These are phyloP conservation scores for Otolemur crassicaudatus DNA, from an alignment of 2,797 vertebrate species.

Conservation along the genomic window DNA sequence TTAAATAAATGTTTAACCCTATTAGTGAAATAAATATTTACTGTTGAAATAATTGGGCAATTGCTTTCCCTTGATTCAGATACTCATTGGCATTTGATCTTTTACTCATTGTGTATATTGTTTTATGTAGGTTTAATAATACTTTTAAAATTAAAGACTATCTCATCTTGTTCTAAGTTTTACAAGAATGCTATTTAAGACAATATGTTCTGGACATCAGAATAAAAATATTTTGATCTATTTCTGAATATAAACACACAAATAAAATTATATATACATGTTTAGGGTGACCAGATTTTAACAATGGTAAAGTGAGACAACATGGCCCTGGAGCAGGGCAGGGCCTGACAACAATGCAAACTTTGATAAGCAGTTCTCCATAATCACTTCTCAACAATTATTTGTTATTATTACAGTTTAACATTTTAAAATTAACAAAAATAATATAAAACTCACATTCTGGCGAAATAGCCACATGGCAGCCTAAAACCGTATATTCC, in stretches of 20 bases:
- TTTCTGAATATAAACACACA: background rate
- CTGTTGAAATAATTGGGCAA: slow-evolving; percentile 60
- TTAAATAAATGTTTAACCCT: slow-evolving; percentile 74
- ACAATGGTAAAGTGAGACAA: no score
- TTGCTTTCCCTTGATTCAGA: slow-evolving; percentile 35
- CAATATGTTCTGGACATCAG: background rate
- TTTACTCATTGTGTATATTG: background rate
- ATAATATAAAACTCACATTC: no score
- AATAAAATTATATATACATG: background rate
- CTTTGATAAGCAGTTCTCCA: no score
- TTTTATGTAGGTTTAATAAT: slow-evolving; percentile 8
- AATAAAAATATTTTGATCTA: background rate
- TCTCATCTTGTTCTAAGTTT: background rate
- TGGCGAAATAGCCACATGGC: no score
- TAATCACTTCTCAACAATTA: no score
- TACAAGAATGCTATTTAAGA: background rate
- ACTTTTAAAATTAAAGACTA: background rate
- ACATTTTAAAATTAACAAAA: no score
- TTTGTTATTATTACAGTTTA: no score
- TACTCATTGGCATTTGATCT: slow-evolving; percentile 14
- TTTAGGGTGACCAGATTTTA: no score
- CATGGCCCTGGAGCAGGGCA: no score
- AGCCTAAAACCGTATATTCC: no score
- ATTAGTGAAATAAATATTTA: slow-evolving; percentile 53
- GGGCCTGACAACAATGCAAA: no score